These are phyloP conservation scores for Pollicipes pollicipes DNA, from an alignment of 1,140 invertebrate species.

Conservation along the genomic window DNA sequence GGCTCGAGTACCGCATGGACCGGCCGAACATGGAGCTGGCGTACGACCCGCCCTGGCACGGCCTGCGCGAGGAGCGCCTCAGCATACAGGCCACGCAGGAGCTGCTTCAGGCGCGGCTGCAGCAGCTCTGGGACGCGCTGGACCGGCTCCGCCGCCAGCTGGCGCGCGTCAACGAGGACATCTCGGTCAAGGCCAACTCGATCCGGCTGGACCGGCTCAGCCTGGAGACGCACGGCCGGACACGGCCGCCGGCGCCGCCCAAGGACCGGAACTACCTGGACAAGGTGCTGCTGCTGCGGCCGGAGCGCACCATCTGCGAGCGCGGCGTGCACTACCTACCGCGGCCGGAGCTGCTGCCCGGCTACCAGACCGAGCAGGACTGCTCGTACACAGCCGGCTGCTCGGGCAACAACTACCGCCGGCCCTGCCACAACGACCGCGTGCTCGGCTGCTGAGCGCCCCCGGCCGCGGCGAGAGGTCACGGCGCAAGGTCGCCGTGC, in stretches of 20 bases:
- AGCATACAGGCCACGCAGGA: not conserved
- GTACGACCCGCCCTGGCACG: not conserved
- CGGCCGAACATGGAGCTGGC: not conserved
- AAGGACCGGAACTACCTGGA: not conserved
- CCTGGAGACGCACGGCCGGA: not conserved
- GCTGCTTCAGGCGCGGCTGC: not conserved
- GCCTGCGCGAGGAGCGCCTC: not conserved
- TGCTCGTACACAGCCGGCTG: not conserved
- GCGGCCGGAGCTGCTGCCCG: not conserved
- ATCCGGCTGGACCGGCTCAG: not conserved
- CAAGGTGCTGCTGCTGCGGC: not conserved
- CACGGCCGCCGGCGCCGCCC: no score
- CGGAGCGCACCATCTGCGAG: not conserved
- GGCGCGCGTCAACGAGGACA: not conserved
- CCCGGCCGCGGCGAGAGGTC: no score
- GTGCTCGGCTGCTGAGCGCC: not conserved
- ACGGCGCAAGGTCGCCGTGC: no score
- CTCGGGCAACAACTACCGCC: not conserved
- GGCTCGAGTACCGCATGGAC: conserved; percentile 1
- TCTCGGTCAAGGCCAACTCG: not conserved
- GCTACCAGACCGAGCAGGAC: not conserved
- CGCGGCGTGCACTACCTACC: not conserved
- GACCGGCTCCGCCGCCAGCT: not conserved
- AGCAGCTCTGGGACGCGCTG: not conserved
- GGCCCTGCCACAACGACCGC: not conserved